phyloP scores from a whole-genome alignment of 2,113 vertebrate genomes.

The Phoenicopterus ruber region DNA sequence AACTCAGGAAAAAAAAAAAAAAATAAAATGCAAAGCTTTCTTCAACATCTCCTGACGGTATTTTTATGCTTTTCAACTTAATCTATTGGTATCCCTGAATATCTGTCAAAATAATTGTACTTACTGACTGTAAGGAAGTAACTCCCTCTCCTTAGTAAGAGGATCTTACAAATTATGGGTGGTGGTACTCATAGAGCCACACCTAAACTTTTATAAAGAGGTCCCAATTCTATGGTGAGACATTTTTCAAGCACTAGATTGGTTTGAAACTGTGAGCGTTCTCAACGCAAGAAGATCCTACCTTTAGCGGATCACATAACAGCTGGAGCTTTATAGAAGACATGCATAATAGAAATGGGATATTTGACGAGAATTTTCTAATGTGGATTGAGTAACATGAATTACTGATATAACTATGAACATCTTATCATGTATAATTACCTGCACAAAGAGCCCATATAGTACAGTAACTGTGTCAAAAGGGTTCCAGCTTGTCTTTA shows the following conservation, averaged over 20 bases:
- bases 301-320: not conserved
- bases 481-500: constrained; percentile 9
- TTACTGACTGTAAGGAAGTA: not conserved
- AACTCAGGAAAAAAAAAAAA: not conserved
- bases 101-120: not conserved
- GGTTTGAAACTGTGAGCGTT: not conserved
- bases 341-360: not conserved
- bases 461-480: not conserved
- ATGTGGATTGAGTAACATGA: not conserved
- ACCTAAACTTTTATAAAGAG: not conserved
- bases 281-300: not conserved
- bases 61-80: not conserved
- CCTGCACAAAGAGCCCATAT: not conserved
- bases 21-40: not conserved
- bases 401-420: constrained; percentile 12
- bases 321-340: not conserved
- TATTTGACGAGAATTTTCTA: not conserved
- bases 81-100: not conserved
- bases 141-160: not conserved
- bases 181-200: not conserved
- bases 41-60: not conserved
- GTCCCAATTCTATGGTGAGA: not conserved
- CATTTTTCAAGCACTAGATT: not conserved
- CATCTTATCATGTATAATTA: not conserved
- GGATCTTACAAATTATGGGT: not conserved